phyloP scores from a whole-genome alignment of 2,888 invertebrate genomes.

The Agrochola macilenta region DNA sequence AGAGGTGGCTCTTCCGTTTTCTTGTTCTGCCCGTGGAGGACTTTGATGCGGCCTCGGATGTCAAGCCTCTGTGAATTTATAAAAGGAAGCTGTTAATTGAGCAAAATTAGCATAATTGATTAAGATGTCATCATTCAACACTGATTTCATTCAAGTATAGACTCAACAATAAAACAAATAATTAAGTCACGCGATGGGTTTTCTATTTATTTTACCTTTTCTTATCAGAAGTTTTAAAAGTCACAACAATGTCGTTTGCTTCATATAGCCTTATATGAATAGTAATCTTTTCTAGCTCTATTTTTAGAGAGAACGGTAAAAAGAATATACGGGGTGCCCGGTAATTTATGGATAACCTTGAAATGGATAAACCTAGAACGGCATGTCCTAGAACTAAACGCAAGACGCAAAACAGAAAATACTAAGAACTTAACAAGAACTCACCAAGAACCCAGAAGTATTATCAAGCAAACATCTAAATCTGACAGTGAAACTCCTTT shows the following conservation, averaged over 20 bases:
- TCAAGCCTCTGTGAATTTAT: constrained; percentile 95
- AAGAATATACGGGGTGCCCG: background rate
- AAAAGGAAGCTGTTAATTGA: background rate
- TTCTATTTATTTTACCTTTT: background rate
- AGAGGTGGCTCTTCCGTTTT: constrained; percentile 98
- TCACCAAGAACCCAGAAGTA: constrained; percentile 99
- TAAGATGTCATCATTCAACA: background rate
- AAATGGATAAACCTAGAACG: too few relatives aligned
- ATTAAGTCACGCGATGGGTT: background rate
- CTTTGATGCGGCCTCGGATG: constrained; percentile 98
- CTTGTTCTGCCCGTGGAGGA: constrained; percentile 98
- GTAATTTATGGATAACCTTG: too few relatives aligned
- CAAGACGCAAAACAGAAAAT: background rate
- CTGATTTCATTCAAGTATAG: constrained; percentile 13
- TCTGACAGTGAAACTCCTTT: constrained; percentile 99
- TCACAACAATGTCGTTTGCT: background rate
- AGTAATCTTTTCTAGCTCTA: background rate
- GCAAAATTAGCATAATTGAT: background rate
- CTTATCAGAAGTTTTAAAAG: background rate
- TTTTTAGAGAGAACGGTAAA: background rate
- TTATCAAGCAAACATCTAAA: constrained; percentile 99
- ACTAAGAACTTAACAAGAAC: constrained; percentile 68
- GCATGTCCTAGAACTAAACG: too few relatives aligned
- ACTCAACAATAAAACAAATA: background rate
- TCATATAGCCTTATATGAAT: background rate